Percentiles rank a stretch among this genome's conserved stretches.
Conservation (phyloP, 2,888 invertebrate species). For the Caenorhabditis sp. region DNA sequence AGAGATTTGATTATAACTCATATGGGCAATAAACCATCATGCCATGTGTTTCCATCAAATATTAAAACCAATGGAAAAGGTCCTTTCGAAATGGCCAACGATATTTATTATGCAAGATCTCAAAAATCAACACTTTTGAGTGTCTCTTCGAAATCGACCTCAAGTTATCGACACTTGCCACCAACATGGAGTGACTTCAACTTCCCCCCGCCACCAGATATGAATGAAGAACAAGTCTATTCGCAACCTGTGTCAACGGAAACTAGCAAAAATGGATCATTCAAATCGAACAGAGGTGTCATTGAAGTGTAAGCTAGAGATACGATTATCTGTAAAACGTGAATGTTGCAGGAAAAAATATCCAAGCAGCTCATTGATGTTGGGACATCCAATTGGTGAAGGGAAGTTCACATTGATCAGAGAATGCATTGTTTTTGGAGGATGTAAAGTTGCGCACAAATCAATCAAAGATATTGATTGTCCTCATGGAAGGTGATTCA, state of each 20-base stretch:
- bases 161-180: conserved; percentile 29
- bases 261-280: conserved; percentile 25
- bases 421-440: conserved; percentile 45
- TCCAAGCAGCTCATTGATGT: conserved; percentile 28
- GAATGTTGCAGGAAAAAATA: conserved; percentile 38
- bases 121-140: conserved; percentile 35
- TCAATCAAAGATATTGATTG: conserved; percentile 44
- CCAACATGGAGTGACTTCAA: conserved; percentile 60
- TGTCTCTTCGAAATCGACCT: conserved; percentile 47
- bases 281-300: conserved; percentile 4
- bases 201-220: conserved; percentile 62
- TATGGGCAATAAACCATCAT: conserved; percentile 46
- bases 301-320: not conserved
- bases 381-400: conserved; percentile 57
- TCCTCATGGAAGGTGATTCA: conserved; percentile 40
- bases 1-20: conserved; percentile 50
- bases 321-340: not conserved
- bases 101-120: conserved; percentile 34
- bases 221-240: conserved; percentile 29
- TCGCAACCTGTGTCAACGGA: conserved; percentile 34
- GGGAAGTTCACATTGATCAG: conserved; percentile 63
- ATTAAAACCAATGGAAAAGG: conserved; percentile 22
- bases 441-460: conserved; percentile 45
- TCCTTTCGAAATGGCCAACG: conserved; percentile 28
- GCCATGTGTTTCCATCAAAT: conserved; percentile 43